Base-by-base conservation (phyloP, 2,797 vertebrate species). In the Sardinella longiceps region DNA sequence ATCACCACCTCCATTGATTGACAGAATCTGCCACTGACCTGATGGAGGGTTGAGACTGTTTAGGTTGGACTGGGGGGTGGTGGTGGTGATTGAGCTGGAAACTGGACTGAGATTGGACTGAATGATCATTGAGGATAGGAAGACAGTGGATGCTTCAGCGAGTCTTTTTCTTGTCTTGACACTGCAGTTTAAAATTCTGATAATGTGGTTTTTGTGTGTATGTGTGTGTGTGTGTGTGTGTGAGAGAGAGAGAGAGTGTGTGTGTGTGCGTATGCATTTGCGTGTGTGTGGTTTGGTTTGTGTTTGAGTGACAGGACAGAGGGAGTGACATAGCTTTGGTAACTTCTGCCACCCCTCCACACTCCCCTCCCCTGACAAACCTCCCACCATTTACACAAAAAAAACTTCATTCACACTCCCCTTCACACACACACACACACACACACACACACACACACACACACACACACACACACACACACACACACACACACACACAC, bases 321-420 rank as follows among this genome's bases (percentile, higher is more conserved):
- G 90, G 90, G 86, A 93, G 88, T 86, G 77, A 81, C 85, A 86
- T 48, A 37, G 74, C 88, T 53, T 84, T 81, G 63, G 87, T 86
- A 89, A 89, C 87, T 88, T 90, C 86, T 88, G 85, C 86, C 87
- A 88, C 74, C 87, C 87, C 84, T 37, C 88, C 84, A 86, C 84
- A 6, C 88, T 60, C 45, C 84, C 86, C 87, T 91, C 87, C 84
- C 30, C 30, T 20, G 30, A 20, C 14, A 74, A 33, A 33, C 66
- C 66, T 74, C 66, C 66, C 30, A 74, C 66, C 66, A 37, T 74
- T 60, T 82, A 85, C 46, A 88, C 46, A 88, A 84, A 53, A 23
- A 74, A 82, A 81, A 80, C 50, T 90, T 89, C 86, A 51, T 90
- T 90, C 86, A 90, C 85, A 88, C 30, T 33, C 84, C 84, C 87